A percentile compares a stretch with the other conserved stretches of the same genome.
phyloP scores from a whole-genome alignment of 2,888 invertebrate genomes.

The Drosophila setosimentum region DNA sequence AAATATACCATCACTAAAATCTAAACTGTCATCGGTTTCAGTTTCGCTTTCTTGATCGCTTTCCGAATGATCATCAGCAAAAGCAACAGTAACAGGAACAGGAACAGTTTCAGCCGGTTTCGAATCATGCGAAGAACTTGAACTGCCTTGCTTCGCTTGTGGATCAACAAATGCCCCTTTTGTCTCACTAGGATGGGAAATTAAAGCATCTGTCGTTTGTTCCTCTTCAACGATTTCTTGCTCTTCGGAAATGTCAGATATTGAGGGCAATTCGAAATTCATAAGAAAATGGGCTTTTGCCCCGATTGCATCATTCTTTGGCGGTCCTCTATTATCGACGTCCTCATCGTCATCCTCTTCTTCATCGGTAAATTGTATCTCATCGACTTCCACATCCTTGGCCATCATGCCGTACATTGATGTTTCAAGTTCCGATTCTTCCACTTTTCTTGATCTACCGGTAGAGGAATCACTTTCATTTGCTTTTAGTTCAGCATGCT shows the following conservation, averaged over 20 bases:
- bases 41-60: constrained; percentile 4
- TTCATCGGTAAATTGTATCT: not conserved
- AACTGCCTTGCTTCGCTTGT: constrained; percentile 17
- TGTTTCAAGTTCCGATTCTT: not conserved
- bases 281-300: constrained; percentile 55
- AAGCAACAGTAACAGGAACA: not conserved
- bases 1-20: not conserved
- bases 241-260: constrained; percentile 57
- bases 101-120: not conserved
- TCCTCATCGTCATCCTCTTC: not conserved
- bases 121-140: not conserved
- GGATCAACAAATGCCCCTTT: constrained; percentile 53
- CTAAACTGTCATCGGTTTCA: constrained; percentile 3
- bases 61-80: not conserved
- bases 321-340: not conserved
- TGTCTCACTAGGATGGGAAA: accelerated
- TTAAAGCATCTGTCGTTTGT: accelerated
- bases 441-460: not conserved
- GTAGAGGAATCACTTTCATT: not conserved
- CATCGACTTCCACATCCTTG: not conserved
- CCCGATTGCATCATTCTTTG: constrained; percentile 30
- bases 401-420: not conserved
- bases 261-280: constrained; percentile 47
- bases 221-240: constrained; percentile 13
- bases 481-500: not conserved